A percentile compares a stretch with the other conserved stretches of the same genome.
These are phyloP conservation scores for Amazona vittata DNA, from an alignment of 2,113 vertebrate genomes.

Conservation along the genomic window DNA sequence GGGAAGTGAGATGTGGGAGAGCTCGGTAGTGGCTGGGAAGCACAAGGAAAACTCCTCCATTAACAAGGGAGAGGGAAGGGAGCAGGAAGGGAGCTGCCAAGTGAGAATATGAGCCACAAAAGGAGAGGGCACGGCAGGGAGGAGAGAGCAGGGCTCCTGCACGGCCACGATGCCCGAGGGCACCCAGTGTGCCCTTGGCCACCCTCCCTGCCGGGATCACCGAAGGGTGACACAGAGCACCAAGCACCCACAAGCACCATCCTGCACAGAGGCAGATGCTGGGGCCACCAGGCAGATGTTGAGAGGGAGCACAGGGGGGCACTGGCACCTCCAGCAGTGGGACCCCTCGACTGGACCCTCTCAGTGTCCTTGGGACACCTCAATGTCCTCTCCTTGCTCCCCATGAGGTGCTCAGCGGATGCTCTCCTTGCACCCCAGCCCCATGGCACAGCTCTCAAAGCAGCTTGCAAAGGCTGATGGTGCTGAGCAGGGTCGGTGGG, in stretches of 20 bases:
- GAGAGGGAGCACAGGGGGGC: no score
- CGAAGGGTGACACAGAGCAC: not conserved
- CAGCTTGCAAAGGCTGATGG: not conserved
- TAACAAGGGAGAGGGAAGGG: not conserved
- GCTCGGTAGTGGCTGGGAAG: not conserved
- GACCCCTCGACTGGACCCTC: not conserved
- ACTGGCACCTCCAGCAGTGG: rapidly evolving
- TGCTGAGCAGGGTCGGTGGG: rapidly evolving
- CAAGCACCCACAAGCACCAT: rapidly evolving
- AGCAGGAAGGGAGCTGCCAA: not conserved
- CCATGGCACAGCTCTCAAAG: rapidly evolving
- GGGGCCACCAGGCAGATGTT: rapidly evolving
- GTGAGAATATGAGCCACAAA: not conserved
- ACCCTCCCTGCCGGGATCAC: not conserved
- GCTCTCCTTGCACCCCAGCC: not conserved
- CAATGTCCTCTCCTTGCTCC: not conserved
- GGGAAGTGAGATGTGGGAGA: not conserved
- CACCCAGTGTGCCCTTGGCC: not conserved
- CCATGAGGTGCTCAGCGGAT: not conserved
- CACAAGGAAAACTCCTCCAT: not conserved
- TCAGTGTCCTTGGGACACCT: not conserved
- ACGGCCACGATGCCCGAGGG: rapidly evolving
- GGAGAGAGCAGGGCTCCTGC: not conserved
- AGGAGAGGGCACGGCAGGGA: not conserved
- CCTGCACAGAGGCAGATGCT: rapidly evolving